Evolutionary conservation across 2,113 vertebrate genomes (phyloP).

Genomic region (Halichoerus grypus): DNA sequence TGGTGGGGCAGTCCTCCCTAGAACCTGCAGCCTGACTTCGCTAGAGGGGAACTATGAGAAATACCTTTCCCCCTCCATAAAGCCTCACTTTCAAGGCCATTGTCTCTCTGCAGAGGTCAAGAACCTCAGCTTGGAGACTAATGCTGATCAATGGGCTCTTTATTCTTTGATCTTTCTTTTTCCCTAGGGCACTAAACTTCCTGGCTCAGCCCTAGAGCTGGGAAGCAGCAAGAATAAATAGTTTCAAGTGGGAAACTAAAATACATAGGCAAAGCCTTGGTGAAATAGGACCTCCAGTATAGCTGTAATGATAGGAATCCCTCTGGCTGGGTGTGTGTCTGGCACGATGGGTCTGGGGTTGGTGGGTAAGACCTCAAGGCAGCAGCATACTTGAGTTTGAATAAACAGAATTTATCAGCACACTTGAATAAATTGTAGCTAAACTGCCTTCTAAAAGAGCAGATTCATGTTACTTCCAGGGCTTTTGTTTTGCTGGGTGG

Average conservation of each 20-base stretch:
- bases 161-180: constrained; percentile 24
- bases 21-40: neutral
- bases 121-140: neutral
- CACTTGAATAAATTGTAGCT: neutral
- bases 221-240: neutral
- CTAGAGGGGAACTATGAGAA: neutral
- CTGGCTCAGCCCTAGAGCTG: neutral
- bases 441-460: neutral
- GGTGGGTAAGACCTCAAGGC: neutral
- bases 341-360: neutral
- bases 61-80: neutral
- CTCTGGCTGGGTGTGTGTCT: neutral
- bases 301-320: neutral
- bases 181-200: constrained; percentile 31
- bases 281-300: neutral
- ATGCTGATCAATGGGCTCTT: constrained; percentile 57
- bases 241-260: constrained; percentile 27
- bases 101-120: constrained; percentile 33
- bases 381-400: neutral
- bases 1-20: neutral
- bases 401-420: neutral
- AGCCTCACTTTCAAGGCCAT: constrained; percentile 11
- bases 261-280: neutral
- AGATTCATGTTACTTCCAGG: neutral
- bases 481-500: neutral